Base-by-base conservation (phyloP, 2,113 vertebrate genomes). In the Pica pica region DNA sequence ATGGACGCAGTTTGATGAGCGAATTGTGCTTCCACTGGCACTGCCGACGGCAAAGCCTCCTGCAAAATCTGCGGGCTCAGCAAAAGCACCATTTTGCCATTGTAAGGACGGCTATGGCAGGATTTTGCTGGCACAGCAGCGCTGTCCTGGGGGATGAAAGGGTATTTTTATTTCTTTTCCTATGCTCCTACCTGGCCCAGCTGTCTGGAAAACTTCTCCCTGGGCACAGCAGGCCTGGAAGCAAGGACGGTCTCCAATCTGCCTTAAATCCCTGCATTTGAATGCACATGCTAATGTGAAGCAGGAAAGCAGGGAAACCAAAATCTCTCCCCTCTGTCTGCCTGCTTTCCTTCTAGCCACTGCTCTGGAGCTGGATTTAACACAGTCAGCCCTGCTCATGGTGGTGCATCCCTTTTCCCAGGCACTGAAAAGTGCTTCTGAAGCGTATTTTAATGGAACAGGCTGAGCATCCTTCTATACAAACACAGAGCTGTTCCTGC, bases 31-130 rank as follows among this genome's bases (percentile, higher is more conserved):
- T 69, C 85, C 89, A 84, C 85, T 50, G 94, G 92, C 95, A 77
- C 12, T 6, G 67, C 83, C 44, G 61, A 52, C 27, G 3, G 93
- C 96, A 82, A 86, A 47, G 70, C 93, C 96, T 87, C 92, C 87
- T 53, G 83, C 87, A 64, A 85, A 95, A 96, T 82, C 69, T 57
- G 94, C 75, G 23, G 14, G 69, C 88, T 97, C 96, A 96, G 96
- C 96, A 96, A 61, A 83, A 97, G 85, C 94, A 65, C 82, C 75
- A 46, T 92, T 94, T 95, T 90, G 92, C 96, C 95, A 94, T 90
- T 94, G 88, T 64, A 95, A 90, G 87, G 91, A 91, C 35, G 65
- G 93, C 87, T 87, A 87, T 83, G 68, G 89, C 1, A 46, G 93
- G 94, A 78, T 96, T 95, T 75, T 82, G 94, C 95, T 89, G 83